A percentile compares a stretch with the other conserved stretches of the same genome.
phyloP scores from a whole-genome alignment of 2,888 invertebrate species.

The Chloroclystis v-ata region DNA sequence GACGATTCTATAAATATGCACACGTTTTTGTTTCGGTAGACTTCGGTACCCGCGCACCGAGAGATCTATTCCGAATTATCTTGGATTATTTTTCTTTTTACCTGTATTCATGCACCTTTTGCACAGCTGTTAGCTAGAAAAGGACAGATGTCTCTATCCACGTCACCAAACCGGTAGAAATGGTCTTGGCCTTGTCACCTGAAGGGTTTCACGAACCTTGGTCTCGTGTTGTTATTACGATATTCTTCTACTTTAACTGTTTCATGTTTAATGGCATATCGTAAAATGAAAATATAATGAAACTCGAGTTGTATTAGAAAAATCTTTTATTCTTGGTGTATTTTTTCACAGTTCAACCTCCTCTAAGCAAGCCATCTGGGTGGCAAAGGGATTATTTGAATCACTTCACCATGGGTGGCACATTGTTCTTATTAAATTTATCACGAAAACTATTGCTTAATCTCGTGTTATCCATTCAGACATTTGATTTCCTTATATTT shows the following conservation, averaged over 20 bases:
- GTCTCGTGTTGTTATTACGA: slow-evolving; percentile 1
- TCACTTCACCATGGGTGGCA: too few species aligned
- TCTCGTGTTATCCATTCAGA: too few species aligned
- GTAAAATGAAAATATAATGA: too few species aligned
- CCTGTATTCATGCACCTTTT: slow-evolving; percentile 14
- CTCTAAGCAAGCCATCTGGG: too few species aligned
- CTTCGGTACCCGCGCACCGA: slow-evolving; percentile 17
- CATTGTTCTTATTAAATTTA: too few species aligned
- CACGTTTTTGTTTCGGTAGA: slow-evolving; percentile 26
- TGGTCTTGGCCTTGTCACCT: slow-evolving; percentile 46
- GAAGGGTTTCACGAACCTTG: slow-evolving; percentile 37
- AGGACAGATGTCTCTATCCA: slow-evolving; percentile 12
- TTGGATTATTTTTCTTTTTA: slow-evolving; percentile 5
- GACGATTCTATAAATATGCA: slow-evolving; percentile 20
- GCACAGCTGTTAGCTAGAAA: slow-evolving; percentile 7
- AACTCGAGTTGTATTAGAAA: too few species aligned
- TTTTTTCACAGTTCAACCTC: too few species aligned
- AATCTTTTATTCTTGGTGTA: too few species aligned
- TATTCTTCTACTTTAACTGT: not conserved
- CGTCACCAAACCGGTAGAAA: slow-evolving; percentile 26
- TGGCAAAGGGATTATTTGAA: not conserved
- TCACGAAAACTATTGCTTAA: too few species aligned
- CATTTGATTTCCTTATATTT: too few species aligned
- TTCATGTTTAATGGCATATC: too few species aligned
- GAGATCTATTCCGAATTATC: slow-evolving; percentile 6